Base-by-base conservation (phyloP, 2,888 invertebrate species). In the Ophion costatus region DNA sequence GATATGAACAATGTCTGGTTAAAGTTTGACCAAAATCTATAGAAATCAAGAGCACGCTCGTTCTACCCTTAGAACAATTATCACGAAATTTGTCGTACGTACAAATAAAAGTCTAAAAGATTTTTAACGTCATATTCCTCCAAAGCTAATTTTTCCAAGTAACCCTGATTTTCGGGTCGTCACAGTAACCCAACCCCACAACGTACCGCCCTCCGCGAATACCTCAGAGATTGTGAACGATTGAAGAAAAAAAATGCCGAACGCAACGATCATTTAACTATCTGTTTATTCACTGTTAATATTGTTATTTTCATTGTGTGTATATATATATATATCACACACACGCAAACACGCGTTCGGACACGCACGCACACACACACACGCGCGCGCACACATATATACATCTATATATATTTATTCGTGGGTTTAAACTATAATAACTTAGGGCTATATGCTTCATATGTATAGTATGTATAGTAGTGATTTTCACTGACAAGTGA, bases 241-340 rank as follows among this genome's bases (percentile, higher is more conserved):
- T 42, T 38, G n/a, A 17, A 76, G n/a, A n/a, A 66, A 79, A 20
- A 66, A 61, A 67, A 71, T 29, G 10, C 63, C 29, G n/a, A 67
- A 70, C 22, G 17, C 63, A 71, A 59, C 11, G 6, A 24, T 77
- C 22, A 88, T 86, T 83, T 88, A 90, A 90, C 89, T 91, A 90
- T 90, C 83, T 85, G 88, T 91, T 91, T 91, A 92, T 91, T 92
- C 89, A 89, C 91, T 86, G 88, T 90, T 90, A 91, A 91, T 92
- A 91, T 91, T 84, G 82, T 89, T 90, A 90, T 91, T 89, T 89
- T 88, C 91, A 86, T 89, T 88, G 87, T 89, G 84, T 89, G 90
- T 89, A 85, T 90, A 88, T 91, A 88, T 89, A 85, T 90, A 88
- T 91, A 88, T 87, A 86, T 89, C 88, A 89, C 80, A 67, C 87